Evolutionary conservation across 2,113 vertebrate genomes (phyloP).

Genomic region (Gymnogyps californianus): DNA sequence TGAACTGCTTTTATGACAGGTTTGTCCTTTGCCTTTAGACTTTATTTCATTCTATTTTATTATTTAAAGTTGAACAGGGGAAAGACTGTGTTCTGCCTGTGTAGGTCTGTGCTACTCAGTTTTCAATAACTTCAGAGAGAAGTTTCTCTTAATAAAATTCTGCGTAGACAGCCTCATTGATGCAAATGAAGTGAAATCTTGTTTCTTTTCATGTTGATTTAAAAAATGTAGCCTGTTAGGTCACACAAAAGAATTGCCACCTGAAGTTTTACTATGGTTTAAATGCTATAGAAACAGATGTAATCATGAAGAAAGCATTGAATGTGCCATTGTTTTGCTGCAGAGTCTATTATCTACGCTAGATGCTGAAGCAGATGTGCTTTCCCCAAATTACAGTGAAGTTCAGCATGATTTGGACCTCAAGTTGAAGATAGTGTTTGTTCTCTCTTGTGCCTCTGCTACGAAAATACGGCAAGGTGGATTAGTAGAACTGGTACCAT

Average conservation of each 20-base stretch:
- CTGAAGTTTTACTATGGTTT: not conserved
- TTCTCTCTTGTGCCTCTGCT: not conserved
- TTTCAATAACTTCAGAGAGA: not conserved
- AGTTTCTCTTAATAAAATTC: not conserved
- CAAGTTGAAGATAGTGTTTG: not conserved
- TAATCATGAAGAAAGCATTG: not conserved
- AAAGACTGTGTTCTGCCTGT: not conserved
- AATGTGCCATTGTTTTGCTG: not conserved
- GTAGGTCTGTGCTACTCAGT: not conserved
- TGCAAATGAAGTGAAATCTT: not conserved
- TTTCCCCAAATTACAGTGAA: not conserved
- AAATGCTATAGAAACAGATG: not conserved
- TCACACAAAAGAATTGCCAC: fast-evolving
- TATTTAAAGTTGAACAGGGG: not conserved
- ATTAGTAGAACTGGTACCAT: not conserved
- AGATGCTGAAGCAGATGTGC: not conserved
- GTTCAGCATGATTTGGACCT: not conserved
- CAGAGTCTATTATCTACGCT: fast-evolving
- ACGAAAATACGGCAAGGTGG: not conserved
- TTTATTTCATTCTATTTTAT: not conserved
- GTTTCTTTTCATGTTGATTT: fast-evolving
- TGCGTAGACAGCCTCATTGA: not conserved
- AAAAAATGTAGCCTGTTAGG: not conserved
- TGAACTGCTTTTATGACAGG: not conserved
- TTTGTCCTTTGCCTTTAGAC: not conserved